These are phyloP conservation scores for Dufourea novaeangliae DNA, from an alignment of 1,140 invertebrate genomes.

Conservation along the genomic window DNA sequence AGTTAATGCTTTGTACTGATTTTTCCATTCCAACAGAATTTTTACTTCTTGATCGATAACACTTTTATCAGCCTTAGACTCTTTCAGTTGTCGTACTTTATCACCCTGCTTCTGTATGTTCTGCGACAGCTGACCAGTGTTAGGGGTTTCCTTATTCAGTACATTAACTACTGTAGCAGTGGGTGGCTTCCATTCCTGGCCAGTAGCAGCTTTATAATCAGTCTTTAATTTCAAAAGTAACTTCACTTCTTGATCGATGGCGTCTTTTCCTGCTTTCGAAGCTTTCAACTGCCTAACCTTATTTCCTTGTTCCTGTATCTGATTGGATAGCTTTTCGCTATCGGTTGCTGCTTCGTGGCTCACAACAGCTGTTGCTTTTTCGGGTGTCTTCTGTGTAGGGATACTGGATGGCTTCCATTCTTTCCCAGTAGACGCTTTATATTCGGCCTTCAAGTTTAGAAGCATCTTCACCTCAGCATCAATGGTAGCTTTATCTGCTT, in stretches of 20 bases:
- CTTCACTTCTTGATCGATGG: slow-evolving; percentile 56
- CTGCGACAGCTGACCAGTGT: neutral
- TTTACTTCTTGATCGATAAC: slow-evolving; percentile 86
- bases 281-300: slow-evolving; percentile 79
- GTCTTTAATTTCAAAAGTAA: slow-evolving; percentile 88
- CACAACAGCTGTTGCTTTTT: too few relatives aligned
- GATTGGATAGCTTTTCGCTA: slow-evolving; percentile 66
- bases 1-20: slow-evolving; percentile 85
- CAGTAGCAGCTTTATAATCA: slow-evolving; percentile 89
- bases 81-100: slow-evolving; percentile 87
- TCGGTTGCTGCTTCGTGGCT: slow-evolving; percentile 72
- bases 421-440: slow-evolving; percentile 87
- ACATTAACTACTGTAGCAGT: neutral
- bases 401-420: too few relatives aligned
- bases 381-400: too few relatives aligned
- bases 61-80: slow-evolving; percentile 79
- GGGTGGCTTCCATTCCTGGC: slow-evolving; percentile 83
- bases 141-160: neutral
- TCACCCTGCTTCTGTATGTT: slow-evolving; percentile 83
- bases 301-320: slow-evolving; percentile 62
- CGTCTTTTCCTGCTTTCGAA: slow-evolving; percentile 72
- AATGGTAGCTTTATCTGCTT: slow-evolving; percentile 71
- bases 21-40: slow-evolving; percentile 86
- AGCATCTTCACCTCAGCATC: slow-evolving; percentile 79
- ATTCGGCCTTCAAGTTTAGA: slow-evolving; percentile 89